Conservation (phyloP, 2,797 vertebrate species). For the Catostomus latipinnis region DNA sequence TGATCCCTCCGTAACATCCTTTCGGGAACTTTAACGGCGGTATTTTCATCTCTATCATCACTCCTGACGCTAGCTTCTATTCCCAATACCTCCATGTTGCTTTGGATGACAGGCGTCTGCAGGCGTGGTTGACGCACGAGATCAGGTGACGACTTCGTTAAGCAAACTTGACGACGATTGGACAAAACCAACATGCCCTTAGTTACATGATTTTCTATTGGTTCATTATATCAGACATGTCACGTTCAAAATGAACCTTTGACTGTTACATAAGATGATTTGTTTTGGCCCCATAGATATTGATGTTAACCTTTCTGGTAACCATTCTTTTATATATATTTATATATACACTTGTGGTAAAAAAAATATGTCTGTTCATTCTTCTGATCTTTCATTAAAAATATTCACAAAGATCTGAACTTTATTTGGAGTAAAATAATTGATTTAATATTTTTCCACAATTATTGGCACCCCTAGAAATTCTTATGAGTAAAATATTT, state of each 20-base stretch:
- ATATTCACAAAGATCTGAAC: no score
- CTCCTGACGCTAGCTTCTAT: conserved; percentile 8
- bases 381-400: no score
- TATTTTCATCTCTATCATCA: conserved; percentile 13
- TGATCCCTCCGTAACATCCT: conserved; percentile 84
- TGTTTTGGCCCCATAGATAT: no score
- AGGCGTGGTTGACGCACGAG: neutral
- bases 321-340: no score
- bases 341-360: no score
- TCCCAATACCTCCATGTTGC: conserved; percentile 69
- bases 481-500: no score
- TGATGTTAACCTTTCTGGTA: no score
- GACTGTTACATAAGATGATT: neutral
- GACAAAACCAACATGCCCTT: conserved; percentile 1
- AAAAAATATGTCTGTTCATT: no score
- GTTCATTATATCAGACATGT: conserved; percentile 14
- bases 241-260: neutral
- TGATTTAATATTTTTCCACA: no score
- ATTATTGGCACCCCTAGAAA: no score
- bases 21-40: conserved; percentile 76
- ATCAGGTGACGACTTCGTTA: neutral
- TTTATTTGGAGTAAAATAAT: no score
- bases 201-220: conserved; percentile 67
- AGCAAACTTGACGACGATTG: conserved; percentile 64
- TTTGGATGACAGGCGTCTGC: no score